phyloP scores from a whole-genome alignment of 2,113 vertebrate species.

The Xiphorhynchus elegans region DNA sequence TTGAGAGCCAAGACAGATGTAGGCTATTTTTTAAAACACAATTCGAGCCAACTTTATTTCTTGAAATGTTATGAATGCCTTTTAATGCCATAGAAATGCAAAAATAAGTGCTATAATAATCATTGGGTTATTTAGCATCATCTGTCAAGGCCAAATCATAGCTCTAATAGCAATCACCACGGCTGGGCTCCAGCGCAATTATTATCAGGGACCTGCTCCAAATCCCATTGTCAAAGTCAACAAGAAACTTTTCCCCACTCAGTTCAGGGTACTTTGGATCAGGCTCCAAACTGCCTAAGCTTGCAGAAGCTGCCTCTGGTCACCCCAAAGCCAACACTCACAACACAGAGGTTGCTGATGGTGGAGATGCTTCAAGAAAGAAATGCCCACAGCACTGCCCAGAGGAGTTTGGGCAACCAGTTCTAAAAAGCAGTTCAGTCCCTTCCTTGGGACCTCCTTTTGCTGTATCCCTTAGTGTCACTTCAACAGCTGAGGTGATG shows the following conservation, averaged over 20 bases:
- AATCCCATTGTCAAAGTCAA: constrained; percentile 20
- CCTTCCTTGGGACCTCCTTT: neutral
- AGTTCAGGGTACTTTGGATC: neutral
- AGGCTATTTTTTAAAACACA: constrained; percentile 54
- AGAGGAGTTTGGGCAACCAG: neutral
- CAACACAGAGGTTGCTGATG: neutral
- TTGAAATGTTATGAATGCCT: constrained; percentile 55
- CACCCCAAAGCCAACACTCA: neutral
- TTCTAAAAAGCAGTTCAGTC: neutral
- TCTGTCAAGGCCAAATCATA: constrained; percentile 23
- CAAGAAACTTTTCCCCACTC: constrained; percentile 7
- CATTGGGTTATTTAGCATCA: constrained; percentile 38
- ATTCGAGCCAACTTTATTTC: constrained; percentile 44
- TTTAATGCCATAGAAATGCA: constrained; percentile 60
- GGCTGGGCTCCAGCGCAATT: constrained; percentile 23
- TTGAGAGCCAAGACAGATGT: constrained; percentile 64
- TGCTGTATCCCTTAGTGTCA: neutral
- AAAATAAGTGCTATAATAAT: constrained; percentile 41
- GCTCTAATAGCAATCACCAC: constrained; percentile 1
- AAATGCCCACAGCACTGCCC: neutral
- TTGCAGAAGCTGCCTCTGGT: neutral
- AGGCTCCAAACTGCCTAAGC: neutral
- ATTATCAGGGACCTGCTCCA: constrained; percentile 45
- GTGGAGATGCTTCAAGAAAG: neutral
- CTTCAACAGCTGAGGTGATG: neutral